A percentile compares a stretch with the other conserved stretches of the same genome.
Evolutionary conservation across 2,888 invertebrate species (phyloP).

Genomic region (Lasioglossum oenotherae): DNA sequence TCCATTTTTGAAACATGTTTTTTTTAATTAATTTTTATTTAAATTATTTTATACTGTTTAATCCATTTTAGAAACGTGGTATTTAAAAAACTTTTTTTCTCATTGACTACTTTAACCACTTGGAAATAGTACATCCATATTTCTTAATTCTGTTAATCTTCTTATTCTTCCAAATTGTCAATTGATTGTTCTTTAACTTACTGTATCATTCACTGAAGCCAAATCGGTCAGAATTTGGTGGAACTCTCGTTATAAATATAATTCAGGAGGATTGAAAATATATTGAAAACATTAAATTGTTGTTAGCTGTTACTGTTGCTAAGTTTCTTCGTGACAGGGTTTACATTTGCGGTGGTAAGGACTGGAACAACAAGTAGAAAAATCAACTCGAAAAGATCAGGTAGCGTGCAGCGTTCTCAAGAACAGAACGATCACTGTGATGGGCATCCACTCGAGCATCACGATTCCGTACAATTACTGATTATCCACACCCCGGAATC

Average conservation of each 20-base stretch:
- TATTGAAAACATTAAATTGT: too few species aligned
- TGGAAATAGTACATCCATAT: too few species aligned
- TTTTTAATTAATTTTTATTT: too few species aligned
- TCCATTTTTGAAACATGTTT: too few species aligned
- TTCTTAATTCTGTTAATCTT: too few species aligned
- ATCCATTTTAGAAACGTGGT: too few species aligned
- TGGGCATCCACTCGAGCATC: conserved; percentile 57
- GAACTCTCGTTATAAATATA: neutral
- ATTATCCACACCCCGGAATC: conserved; percentile 73
- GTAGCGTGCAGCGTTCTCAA: conserved; percentile 20
- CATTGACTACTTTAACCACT: too few species aligned
- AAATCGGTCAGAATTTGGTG: neutral
- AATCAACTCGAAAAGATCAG: neutral
- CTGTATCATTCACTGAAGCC: neutral
- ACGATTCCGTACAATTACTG: conserved; percentile 74
- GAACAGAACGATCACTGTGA: conserved; percentile 17
- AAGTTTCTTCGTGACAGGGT: neutral
- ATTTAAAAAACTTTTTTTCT: too few species aligned
- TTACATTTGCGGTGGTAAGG: neutral
- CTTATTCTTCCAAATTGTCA: too few species aligned
- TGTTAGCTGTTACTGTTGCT: neutral
- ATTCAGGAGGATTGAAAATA: neutral
- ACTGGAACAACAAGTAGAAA: neutral
- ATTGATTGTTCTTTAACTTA: neutral
- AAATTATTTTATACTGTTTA: too few species aligned